A percentile compares a stretch with the other conserved stretches of the same genome.
phyloP scores from a whole-genome alignment of 2,113 vertebrate species.

The Tragelaphus scriptus region DNA sequence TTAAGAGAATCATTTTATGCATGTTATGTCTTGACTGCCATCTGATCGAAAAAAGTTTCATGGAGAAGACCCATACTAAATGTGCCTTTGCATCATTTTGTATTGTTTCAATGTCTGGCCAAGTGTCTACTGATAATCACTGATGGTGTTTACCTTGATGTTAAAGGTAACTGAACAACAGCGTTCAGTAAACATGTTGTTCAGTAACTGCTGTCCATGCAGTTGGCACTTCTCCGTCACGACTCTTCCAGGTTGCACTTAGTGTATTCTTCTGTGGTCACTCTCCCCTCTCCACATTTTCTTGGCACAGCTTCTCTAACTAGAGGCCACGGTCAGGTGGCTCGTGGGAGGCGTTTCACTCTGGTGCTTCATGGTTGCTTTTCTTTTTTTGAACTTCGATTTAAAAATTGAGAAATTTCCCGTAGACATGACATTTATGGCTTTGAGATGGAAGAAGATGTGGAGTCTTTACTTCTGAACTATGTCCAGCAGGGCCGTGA shows the following conservation, averaged over 20 bases:
- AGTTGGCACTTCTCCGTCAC: rapidly evolving
- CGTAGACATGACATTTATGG: neutral
- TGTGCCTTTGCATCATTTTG: neutral
- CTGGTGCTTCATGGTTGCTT: neutral
- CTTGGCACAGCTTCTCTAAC: neutral
- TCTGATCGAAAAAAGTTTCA: neutral
- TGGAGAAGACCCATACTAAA: neutral
- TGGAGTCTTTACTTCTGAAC: neutral
- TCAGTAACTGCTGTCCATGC: too few species aligned
- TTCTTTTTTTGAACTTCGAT: neutral
- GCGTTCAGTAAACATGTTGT: too few species aligned
- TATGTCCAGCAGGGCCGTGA: rapidly evolving
- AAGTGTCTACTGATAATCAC: neutral
- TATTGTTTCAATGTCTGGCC: neutral
- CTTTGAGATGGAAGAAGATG: neutral
- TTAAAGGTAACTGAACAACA: too few species aligned
- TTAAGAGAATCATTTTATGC: neutral
- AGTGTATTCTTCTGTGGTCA: neutral
- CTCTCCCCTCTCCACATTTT: neutral
- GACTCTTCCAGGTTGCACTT: too few species aligned
- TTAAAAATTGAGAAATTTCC: neutral
- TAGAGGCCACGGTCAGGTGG: rapidly evolving
- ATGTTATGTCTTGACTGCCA: neutral
- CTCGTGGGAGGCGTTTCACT: neutral
- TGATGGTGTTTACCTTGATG: too few species aligned